phyloP scores from a whole-genome alignment of 2,888 invertebrate species.

The Drosophila kambysellisi region DNA sequence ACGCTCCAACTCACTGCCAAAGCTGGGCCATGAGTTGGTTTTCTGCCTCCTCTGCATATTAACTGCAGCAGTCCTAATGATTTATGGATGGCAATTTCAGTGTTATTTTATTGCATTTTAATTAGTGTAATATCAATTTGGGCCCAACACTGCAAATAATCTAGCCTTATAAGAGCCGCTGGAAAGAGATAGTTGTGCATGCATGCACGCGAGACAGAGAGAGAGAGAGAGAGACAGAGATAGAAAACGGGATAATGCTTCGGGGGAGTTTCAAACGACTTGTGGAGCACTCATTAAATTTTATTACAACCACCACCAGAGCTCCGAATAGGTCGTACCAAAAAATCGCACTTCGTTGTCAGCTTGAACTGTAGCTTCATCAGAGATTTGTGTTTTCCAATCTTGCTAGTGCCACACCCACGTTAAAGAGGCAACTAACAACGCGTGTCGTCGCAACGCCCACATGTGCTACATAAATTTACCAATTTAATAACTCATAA shows the following conservation, averaged over 20 bases:
- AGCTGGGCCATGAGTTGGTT: constrained; percentile 37
- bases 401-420: constrained; percentile 61
- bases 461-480: constrained; percentile 70
- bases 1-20: constrained; percentile 12
- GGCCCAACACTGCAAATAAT: constrained; percentile 36
- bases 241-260: neutral
- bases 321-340: constrained; percentile 6
- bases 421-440: constrained; percentile 47
- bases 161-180: constrained; percentile 20
- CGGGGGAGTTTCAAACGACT: constrained; percentile 32
- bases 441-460: constrained; percentile 78
- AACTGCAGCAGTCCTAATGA: constrained; percentile 67
- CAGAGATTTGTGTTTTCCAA: constrained; percentile 2
- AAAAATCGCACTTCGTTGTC: constrained; percentile 53
- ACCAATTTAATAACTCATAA: constrained; percentile 80
- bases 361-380: constrained; percentile 17
- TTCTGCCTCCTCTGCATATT: constrained; percentile 27
- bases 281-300: constrained; percentile 56
- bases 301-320: constrained; percentile 53
- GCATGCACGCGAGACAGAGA: neutral
- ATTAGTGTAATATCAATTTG: constrained; percentile 84
- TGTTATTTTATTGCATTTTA: constrained; percentile 83
- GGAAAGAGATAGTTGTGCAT: neutral
- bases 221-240: constrained; percentile 4
- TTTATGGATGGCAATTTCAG: constrained; percentile 76